Base-by-base conservation (phyloP, 1,140 invertebrate genomes). In the Hycleus phaleratus region DNA sequence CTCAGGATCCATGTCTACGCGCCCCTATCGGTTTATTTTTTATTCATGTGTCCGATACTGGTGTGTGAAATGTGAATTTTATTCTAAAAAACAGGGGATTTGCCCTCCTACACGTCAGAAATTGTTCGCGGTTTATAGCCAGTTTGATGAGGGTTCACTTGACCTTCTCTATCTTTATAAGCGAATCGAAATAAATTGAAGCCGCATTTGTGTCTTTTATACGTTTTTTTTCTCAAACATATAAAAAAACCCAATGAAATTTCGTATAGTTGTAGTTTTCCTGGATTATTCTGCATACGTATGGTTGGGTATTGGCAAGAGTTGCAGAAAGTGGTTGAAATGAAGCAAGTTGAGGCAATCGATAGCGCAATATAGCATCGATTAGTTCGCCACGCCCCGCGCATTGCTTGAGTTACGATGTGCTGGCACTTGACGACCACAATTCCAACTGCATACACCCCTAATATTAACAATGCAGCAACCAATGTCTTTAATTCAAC, bases 301-400 rank as follows among this genome's bases (percentile, higher is more conserved):
- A 18, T 18, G 18, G 18, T 18, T 18, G 18, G 18, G 7, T 32
- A 5, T 32, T 32, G 4, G 32, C 4, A 32, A 32, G 0, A 32
- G 4, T 4, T 32, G 4, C 32, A 7, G 7, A 32, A 32, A 32
- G 32, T 32, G 4, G 32, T 7, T 32, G 7, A 56, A 45, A 40
- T 56, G 46, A 40, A 56, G 48, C 32, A 46, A 56, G 32, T 26
- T 56, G 46, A 40, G 49, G 48, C 32, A 46, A 40, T 56, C 47
- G 67, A 69, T 69, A 69, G 60, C 68, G 68, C 68, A 66, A 69
- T 69, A 69, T 69, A 63, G 68, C 66, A 69, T 69, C 68, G 68
- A 69, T 69, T 69, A 69, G 68, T 51, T 62, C 56, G 59, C 62
- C 64, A 67, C 68, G 66, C 68, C 66, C 64, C 68, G 56, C 65